These are phyloP conservation scores for Grammomys surdaster DNA, from an alignment of 2,113 vertebrate species.

Conservation along the genomic window DNA sequence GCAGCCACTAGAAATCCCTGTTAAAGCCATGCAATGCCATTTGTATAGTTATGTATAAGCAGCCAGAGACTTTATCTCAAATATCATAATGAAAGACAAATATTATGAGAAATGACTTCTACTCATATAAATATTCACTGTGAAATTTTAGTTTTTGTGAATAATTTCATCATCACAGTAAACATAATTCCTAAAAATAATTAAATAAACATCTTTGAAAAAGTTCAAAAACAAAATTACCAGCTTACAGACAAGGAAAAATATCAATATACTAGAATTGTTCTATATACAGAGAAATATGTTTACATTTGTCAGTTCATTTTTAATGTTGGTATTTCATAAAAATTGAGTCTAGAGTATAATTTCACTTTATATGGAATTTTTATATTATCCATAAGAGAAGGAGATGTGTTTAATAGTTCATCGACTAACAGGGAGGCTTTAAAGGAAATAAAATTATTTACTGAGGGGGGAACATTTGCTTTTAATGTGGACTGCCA, in stretches of 20 bases:
- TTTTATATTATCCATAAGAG: slow-evolving; percentile 79
- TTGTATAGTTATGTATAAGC: neutral
- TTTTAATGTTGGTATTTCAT: slow-evolving; percentile 73
- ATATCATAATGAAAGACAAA: slow-evolving; percentile 6
- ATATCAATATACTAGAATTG: slow-evolving; percentile 56
- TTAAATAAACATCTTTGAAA: slow-evolving; percentile 73
- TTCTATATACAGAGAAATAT: slow-evolving; percentile 66
- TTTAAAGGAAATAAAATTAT: slow-evolving; percentile 72
- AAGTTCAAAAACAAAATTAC: slow-evolving; percentile 62
- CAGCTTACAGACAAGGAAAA: slow-evolving; percentile 69
- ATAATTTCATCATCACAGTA: slow-evolving; percentile 62
- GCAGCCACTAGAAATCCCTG: neutral
- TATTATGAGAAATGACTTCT: neutral
- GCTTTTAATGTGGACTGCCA: slow-evolving; percentile 72
- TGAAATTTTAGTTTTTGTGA: slow-evolving; percentile 41
- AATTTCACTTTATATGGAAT: slow-evolving; percentile 75
- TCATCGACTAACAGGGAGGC: slow-evolving; percentile 70
- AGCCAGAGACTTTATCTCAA: neutral
- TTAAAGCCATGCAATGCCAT: neutral
- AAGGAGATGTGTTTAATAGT: slow-evolving; percentile 81
- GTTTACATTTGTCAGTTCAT: slow-evolving; percentile 72
- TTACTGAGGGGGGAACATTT: slow-evolving; percentile 26
- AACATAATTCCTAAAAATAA: slow-evolving; percentile 68
- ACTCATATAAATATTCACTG: neutral
- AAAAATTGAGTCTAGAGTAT: slow-evolving; percentile 47